Conservation (phyloP, 2,888 invertebrate species). For the Acanthopleura granulata region DNA sequence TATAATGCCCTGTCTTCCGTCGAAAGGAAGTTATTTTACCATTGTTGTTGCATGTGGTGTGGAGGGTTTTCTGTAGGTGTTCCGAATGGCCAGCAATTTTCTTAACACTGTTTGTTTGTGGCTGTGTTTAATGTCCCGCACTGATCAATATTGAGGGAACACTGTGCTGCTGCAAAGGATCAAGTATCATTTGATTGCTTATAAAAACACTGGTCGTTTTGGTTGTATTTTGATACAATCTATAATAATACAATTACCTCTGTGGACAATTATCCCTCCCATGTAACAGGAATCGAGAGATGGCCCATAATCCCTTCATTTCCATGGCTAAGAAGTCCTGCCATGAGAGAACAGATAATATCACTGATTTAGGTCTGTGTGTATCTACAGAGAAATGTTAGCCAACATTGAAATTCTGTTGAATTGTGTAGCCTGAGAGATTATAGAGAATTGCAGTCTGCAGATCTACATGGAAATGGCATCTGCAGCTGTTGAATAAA, state of each 20-base stretch:
- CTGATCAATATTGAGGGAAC: neutral
- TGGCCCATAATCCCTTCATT: no score
- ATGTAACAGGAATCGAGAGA: neutral
- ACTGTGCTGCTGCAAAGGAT: neutral
- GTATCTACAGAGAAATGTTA: no score
- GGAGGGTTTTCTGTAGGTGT: neutral
- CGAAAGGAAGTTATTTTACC: neutral
- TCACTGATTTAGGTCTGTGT: no score
- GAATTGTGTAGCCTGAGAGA: no score
- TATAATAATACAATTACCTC: constrained; percentile 2
- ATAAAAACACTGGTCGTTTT: neutral
- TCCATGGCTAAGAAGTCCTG: no score
- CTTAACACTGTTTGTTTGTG: constrained; percentile 1
- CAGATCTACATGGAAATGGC: no score
- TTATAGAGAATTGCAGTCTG: no score
- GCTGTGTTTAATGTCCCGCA: neutral
- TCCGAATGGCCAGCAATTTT: neutral
- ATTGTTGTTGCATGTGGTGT: constrained; percentile 5
- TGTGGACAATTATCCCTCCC: neutral
- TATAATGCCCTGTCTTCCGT: neutral
- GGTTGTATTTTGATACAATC: constrained; percentile 1
- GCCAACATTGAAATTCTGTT: no score
- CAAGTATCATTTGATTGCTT: constrained; percentile 3
- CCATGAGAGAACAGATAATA: no score
- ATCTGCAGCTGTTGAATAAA: no score